phyloP scores from a whole-genome alignment of 2,888 invertebrate species.

The Leptarthrus brevirostris region DNA sequence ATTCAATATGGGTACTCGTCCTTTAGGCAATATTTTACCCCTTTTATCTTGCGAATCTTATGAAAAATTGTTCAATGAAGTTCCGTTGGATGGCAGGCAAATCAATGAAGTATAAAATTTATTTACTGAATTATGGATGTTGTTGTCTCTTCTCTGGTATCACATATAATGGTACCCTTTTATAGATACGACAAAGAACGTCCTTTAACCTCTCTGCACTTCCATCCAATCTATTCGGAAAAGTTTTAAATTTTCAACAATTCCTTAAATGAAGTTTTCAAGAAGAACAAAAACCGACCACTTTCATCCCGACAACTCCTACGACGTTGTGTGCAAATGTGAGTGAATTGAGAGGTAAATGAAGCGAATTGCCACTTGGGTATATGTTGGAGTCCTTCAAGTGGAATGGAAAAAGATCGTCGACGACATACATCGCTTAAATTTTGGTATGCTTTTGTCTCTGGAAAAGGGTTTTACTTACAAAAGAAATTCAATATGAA shows the following conservation, averaged over 20 bases:
- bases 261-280: slow-evolving; percentile 15
- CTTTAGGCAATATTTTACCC: background rate
- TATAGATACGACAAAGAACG: background rate
- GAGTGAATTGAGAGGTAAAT: slow-evolving; percentile 39
- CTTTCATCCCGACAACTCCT: background rate
- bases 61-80: slow-evolving; percentile 32
- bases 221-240: slow-evolving; percentile 4
- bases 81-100: background rate
- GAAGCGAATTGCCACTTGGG: slow-evolving; percentile 34
- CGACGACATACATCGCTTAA: background rate
- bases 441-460: background rate
- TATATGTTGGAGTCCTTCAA: slow-evolving; percentile 16
- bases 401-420: slow-evolving; percentile 22
- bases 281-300: slow-evolving; percentile 8
- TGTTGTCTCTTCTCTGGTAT: slow-evolving; percentile 4
- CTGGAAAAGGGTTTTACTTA: background rate
- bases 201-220: background rate
- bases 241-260: slow-evolving; percentile 14
- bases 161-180: background rate
- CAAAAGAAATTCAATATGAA: slow-evolving; percentile 8
- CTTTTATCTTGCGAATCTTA: slow-evolving; percentile 1
- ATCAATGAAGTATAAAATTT: slow-evolving; percentile 52
- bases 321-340: slow-evolving; percentile 19
- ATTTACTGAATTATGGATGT: slow-evolving; percentile 53
- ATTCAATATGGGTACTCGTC: slow-evolving; percentile 3